phyloP scores from a whole-genome alignment of 2,888 invertebrate genomes.

The Allophyes oxyacanthae region DNA sequence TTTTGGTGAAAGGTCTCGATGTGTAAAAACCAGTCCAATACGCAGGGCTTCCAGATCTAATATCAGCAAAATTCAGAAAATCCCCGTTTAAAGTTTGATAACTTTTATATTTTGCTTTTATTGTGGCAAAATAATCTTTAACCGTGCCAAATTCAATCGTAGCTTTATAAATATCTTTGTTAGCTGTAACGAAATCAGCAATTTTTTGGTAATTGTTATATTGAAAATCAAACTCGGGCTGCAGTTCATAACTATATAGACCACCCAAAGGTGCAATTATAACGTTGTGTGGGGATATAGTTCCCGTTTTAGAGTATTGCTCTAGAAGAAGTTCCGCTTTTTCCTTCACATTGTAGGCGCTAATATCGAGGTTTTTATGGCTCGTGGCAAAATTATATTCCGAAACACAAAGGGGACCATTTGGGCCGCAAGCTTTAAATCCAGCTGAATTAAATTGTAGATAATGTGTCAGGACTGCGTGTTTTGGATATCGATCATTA shows the following conservation, averaged over 20 bases:
- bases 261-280: conserved; percentile 98
- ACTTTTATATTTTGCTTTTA: conserved; percentile 89
- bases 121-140: conserved; percentile 94
- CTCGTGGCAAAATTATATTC: conserved; percentile 92
- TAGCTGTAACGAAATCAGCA: conserved; percentile 95
- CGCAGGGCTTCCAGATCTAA: conserved; percentile 94
- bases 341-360: conserved; percentile 94
- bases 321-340: conserved; percentile 95
- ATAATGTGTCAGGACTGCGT: conserved; percentile 76
- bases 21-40: conserved; percentile 99
- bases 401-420: conserved; percentile 65
- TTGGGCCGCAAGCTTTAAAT: conserved; percentile 79
- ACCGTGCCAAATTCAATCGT: conserved; percentile 96
- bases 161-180: conserved; percentile 92
- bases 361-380: conserved; percentile 93
- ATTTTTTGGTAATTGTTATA: conserved; percentile 97
- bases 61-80: conserved; percentile 98
- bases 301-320: conserved; percentile 96
- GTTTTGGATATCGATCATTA: conserved; percentile 72
- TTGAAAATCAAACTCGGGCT: conserved; percentile 97
- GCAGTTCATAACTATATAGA: conserved; percentile 96
- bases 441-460: conserved; percentile 80
- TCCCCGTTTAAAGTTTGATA: conserved; percentile 95
- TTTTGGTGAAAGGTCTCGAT: conserved; percentile 95
- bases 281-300: conserved; percentile 96